Evolutionary conservation across 2,797 vertebrate genomes (phyloP), one percentile per base, ranked within the genome.

Genomic region (Scolopax bukidnonensis): DNA sequence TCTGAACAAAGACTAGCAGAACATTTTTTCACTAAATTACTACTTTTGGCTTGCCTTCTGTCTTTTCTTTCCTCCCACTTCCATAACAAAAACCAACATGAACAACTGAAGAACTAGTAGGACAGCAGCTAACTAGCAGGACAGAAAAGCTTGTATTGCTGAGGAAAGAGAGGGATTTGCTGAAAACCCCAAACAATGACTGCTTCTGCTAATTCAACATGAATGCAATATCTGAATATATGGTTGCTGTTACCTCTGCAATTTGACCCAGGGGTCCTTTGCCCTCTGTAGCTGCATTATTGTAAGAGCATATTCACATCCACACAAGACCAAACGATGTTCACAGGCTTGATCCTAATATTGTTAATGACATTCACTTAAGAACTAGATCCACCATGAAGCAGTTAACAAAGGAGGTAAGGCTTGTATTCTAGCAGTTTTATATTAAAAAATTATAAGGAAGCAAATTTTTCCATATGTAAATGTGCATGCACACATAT

Each of bases 1-100:
- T 0, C 71, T 83, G 56, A 67, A 87, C 76, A 95, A 95, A 93
- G 78, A 81, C 60, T 70, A 84, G 64, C 63, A 95, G 63, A 96
- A 93, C 8, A 0, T 3, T 91, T 95, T 89, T 94, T 78, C 86
- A 77, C 70, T 84, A 59, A 95, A 95, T 95, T 87, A 93, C 86
- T 94, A 91, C 80, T 93, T 96, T 87, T 92, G 93, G 75, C 93
- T 93, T 92, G 81, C 90, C 78, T 94, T 95, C 80, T 87, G 91
- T 85, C 93, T 93, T 95, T 90, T 91, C 85, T 88, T 95, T 95
- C 81, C 90, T 92, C 90, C 84, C 71, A 87, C 68, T 95, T 83
- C 41, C 78, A 68, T 33, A 18, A 60, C 80, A 70, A 93, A 89
- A 76, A 11, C 0, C 40, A 88, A 50, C 51, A 80, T 0, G 61